Percentiles rank a stretch among this genome's conserved stretches.
phyloP scores from a whole-genome alignment of 2,797 vertebrate genomes.

The Melanotaenia pygmaea region DNA sequence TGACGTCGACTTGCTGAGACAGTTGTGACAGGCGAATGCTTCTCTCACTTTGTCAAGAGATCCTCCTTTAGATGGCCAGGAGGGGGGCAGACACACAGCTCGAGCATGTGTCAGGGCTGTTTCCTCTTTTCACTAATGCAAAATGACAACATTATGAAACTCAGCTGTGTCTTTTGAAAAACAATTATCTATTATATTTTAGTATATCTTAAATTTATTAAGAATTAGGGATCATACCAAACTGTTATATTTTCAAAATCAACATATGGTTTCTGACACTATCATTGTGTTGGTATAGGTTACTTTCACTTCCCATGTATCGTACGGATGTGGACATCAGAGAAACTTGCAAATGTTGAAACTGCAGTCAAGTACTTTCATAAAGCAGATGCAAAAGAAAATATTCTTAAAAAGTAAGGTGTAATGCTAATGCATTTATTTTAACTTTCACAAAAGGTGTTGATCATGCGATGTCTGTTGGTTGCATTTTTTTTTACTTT shows the following conservation, averaged over 20 bases:
- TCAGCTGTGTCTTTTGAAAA: neutral
- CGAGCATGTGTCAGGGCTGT: neutral
- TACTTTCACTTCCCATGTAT: conserved; percentile 34
- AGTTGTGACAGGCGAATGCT: conserved; percentile 58
- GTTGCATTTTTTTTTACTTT: neutral
- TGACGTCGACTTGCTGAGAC: conserved; percentile 33
- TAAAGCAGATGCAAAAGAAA: neutral
- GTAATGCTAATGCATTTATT: neutral
- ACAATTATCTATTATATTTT: neutral
- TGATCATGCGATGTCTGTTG: neutral
- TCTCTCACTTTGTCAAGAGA: conserved; percentile 41
- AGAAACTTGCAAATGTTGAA: conserved; percentile 1
- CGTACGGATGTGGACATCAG: neutral
- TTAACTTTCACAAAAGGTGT: neutral
- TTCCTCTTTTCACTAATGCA: conserved; percentile 52
- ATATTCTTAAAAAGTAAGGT: neutral
- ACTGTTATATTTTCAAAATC: neutral
- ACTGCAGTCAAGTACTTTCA: neutral
- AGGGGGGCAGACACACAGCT: conserved; percentile 14
- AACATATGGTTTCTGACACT: neutral
- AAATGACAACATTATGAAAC: conserved; percentile 4
- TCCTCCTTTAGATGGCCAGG: conserved; percentile 39
- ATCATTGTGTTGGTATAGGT: neutral
- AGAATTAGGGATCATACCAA: neutral
- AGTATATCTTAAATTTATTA: neutral